Conservation (phyloP, 1,140 invertebrate genomes). For the Cataglyphis hispanica region DNA sequence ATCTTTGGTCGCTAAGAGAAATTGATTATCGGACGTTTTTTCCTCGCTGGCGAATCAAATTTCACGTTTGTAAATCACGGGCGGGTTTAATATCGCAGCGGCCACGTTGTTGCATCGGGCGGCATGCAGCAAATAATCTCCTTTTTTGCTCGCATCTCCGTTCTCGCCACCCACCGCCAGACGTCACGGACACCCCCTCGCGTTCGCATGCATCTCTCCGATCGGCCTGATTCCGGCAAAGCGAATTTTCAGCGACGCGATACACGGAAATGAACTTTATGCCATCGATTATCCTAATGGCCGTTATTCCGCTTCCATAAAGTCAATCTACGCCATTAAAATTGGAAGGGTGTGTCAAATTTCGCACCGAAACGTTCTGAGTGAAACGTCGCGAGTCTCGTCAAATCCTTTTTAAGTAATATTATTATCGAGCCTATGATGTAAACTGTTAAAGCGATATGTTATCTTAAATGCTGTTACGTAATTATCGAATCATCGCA, state of each 20-base stretch:
- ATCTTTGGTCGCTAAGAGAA: conserved; percentile 68
- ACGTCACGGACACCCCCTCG: background rate
- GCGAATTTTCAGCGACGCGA: conserved; percentile 27
- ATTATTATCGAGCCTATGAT: background rate
- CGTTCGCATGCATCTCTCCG: conserved; percentile 28
- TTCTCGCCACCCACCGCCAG: conserved; percentile 14
- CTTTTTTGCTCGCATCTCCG: conserved; percentile 45
- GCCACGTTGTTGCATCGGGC: conserved; percentile 45
- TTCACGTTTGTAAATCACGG: conserved; percentile 77
- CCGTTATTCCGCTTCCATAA: conserved; percentile 30
- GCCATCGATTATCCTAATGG: conserved; percentile 27
- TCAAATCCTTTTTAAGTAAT: background rate
- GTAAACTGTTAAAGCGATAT: background rate
- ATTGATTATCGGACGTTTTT: conserved; percentile 76
- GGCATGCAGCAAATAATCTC: conserved; percentile 64
- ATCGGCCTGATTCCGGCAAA: conserved; percentile 18
- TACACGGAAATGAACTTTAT: conserved; percentile 48
- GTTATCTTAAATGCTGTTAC: background rate
- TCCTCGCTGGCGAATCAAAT: conserved; percentile 75
- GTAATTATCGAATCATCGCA: background rate
- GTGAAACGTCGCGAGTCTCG: background rate
- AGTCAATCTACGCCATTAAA: conserved; percentile 33
- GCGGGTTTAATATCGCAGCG: conserved; percentile 73
- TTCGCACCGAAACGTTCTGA: background rate
- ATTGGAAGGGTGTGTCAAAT: background rate